Conservation (phyloP, 2,888 invertebrate species). For the Furcula furcula region DNA sequence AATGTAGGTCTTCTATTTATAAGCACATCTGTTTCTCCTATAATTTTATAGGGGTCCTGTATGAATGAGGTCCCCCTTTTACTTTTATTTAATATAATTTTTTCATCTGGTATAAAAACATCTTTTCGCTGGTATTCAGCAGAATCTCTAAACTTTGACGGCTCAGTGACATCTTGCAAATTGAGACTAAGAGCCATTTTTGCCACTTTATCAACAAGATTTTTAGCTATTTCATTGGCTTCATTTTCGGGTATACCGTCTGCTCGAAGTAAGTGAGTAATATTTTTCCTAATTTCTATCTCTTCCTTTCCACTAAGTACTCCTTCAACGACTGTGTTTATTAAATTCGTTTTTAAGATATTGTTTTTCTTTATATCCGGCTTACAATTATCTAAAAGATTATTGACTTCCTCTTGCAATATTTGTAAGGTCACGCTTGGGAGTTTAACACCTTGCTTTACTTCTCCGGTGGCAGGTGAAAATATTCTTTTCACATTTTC, state of each 20-base stretch:
- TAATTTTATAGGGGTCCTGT: too few relatives aligned
- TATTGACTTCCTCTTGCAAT: not conserved
- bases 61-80: not conserved
- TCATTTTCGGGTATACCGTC: constrained; percentile 14
- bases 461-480: not conserved
- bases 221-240: constrained; percentile 14
- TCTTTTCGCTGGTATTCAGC: not conserved
- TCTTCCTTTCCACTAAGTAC: not conserved
- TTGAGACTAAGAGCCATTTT: constrained; percentile 3
- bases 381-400: constrained; percentile 1
- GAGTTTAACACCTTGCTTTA: not conserved
- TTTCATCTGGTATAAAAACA: not conserved
- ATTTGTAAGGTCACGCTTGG: not conserved
- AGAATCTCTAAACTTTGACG: not conserved
- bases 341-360: not conserved
- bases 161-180: not conserved
- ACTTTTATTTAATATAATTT: not conserved
- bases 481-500: not conserved
- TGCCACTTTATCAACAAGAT: constrained; percentile 12
- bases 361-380: constrained; percentile 1
- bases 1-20: not conserved
- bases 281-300: constrained; percentile 9
- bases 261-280: constrained; percentile 19
- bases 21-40: not conserved
- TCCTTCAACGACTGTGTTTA: not conserved